Base-by-base conservation (phyloP, 2,113 vertebrate genomes). In the Etia nguti region DNA sequence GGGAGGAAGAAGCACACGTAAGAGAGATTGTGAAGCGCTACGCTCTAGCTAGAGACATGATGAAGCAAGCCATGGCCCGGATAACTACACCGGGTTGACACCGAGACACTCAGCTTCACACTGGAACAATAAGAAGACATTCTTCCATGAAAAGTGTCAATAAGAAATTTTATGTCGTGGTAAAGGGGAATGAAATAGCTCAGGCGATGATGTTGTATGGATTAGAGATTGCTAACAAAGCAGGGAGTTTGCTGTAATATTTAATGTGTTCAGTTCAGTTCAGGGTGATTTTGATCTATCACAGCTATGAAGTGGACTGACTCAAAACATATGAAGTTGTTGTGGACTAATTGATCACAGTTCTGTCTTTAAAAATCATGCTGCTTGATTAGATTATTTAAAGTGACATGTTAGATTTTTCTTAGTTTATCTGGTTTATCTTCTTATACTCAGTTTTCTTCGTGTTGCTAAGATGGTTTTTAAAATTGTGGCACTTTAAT, bases 1-100 rank as follows among this genome's bases (percentile, higher is more conserved):
- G 98, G 7, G 99, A 99, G 92, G 99, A 99, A 88, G 98, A 99
- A 43, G 98, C 97, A 29, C 97, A 99, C 6, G 84, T 98, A 13
- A 97, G 97, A 22, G 98, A 96, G 93, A 98, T 99, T 55, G 93
- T 97, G 65, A 97, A 95, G 79, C 98, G 98, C 85, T 98, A 99
- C 20, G 89, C 97, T 48, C 91, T 90, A 16, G 97, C 98, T 34
- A 97, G 97, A 50, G 97, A 98, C 90, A 97, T 94, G 93, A 97
- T 98, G 94, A 97, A 96, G 83, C 97, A 98, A 82, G 98, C 97
- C 0, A 90, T 99, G 92, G 95, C 96, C 1, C 96, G 93, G 34
- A 96, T 92, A 41, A 90, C 84, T 16, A 96, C 96, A 0, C 96
- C 97, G 2, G 97, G 97, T 50, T 98, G 98, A 99, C 56, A 20